Evolutionary conservation across 2,797 vertebrate species (phyloP), one percentile per base, ranked within the genome.

Genomic region (Ctenochaetus hawaiiensis): DNA sequence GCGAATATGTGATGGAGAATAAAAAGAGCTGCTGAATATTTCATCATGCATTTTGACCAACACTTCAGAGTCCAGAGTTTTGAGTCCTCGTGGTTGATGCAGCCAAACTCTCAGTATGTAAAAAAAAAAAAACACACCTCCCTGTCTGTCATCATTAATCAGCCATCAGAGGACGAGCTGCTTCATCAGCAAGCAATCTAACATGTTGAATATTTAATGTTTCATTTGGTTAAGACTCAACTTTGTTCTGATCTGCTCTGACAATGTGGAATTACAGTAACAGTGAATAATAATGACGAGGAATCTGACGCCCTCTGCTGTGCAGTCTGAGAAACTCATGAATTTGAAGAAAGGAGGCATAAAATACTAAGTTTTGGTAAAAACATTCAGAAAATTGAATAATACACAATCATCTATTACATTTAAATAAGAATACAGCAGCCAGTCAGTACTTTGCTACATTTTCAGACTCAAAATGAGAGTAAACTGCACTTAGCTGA

Each of bases 301-400:
- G 34, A 26, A n/a, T 83, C 63, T 84, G 73, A 60, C 56, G 87
- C 91, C 90, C 80, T 76, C 93, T 92, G 83, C 78, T 90, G 93
- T 60, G 39, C 57, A 69, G 2, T n/a, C 13, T 47, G 45, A 75
- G 67, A 63, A 73, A 68, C 37, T 47, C 67, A 62, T 18, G 47
- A 5, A 41, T n/a, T 3, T 0, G 11, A 69, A n/a, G 17, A 45
- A n/a, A 37, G 16, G n/a, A 39, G 11, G 13, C 11, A 72, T 4
- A 6, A 39, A 34, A 30, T 7, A 22, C 1, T 17, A 5, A 49
- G 13, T n/a, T 39, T 17, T 45, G 49, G 7, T 57, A 5, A 22
- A 52, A 59, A 17, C 44, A 20, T 0, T 8, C 11, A 64, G n/a
- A 18, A 26, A 5, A 16, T 14, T 53, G 2, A 1, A 49, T 10